Base-by-base conservation (phyloP, 2,797 vertebrate genomes). In the Pseudomugil tenellus region DNA sequence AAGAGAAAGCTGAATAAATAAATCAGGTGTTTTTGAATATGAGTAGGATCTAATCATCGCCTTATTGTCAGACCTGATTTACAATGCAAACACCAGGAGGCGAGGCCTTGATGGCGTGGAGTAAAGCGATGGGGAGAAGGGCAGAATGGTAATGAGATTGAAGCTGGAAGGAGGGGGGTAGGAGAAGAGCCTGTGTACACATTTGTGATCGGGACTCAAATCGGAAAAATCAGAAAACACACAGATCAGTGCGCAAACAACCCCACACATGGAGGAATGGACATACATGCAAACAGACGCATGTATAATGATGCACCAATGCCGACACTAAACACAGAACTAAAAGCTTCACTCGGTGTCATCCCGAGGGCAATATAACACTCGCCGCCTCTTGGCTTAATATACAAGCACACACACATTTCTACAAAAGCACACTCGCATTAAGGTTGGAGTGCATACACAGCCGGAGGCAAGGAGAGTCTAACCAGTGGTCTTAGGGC, bases 11-110 rank as follows among this genome's bases (percentile, higher is more conserved):
- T 89, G 88, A 93, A 94, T 93, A 92, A 90, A 93, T 93, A 91
- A 93, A 93, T 91, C 80, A 83, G 83, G 72, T 87, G 74, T 83
- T 91, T 91, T 91, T 92, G 91, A 92, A 92, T 91, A 88, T 78
- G 87, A 90, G 88, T 66, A 58, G 80, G 85, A 91, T 91, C 90
- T 91, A 92, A 94, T 93, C 91, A 92, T 86, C 43, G 77, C 74
- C 86, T 89, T 85, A 92, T 92, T 91, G 89, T 90, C 83, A 80
- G 84, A 64, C 65, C 81, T 90, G 90, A 92, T 93, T 92, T 91
- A 91, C 84, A 91, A 91, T 90, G 89, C 87, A 87, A 90, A 90
- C 74, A 79, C 78, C 74, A 56, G 81, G 78, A 87, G 81, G 85
- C 66, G 58, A 81, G 80, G 88, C 83, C 84, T 90, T 84, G 84